Evolutionary conservation across 2,888 invertebrate species (phyloP), one percentile per base, ranked within the genome.

Genomic region (Perizoma flavofasciatum): DNA sequence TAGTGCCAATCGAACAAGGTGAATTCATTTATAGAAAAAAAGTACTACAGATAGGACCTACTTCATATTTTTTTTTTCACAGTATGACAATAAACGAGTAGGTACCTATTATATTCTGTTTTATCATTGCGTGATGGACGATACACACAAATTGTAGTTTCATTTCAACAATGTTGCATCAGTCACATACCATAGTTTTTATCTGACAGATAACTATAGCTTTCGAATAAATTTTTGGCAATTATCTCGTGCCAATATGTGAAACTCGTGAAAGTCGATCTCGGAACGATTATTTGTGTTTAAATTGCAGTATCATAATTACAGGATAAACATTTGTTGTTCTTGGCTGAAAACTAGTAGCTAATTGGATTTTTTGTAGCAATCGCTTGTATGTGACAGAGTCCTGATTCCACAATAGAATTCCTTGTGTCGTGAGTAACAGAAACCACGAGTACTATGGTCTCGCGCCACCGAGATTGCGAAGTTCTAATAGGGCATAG

Each of bases 191-290:
- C 46, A 41, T 37, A 11, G 43, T 58, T 58, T 48, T 61, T 61
- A 39, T 49, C 54, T 40, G 34, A 43, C 40, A 41, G 40, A 60
- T 63, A 59, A 59, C 54, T 59, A 59, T 54, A 10, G 44, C 68
- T 68, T 68, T 68, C 68, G 60, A 65, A 65, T 50, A 67, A 41
- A 60, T 56, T 61, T 68, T 68, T 61, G 68, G 61, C 50, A 63
- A 59, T 63, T 63, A 63, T 50, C 55, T 55, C 37, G 5, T 8
- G 33, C 33, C 22, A 49, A 53, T 63, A 64, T 59, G 66, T 65
- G 66, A 55, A 45, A 52, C 48, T 60, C 49, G 64, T 62, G 63
- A 67, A 67, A 67, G 66, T 48, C 37, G 34, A 59, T 61, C 44
- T 45, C 33, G 49, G n/a, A 55, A 4, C 52, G 56, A 57, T 45